Base-by-base conservation (phyloP, 2,888 invertebrate genomes). In the Fabriciana adippe region DNA sequence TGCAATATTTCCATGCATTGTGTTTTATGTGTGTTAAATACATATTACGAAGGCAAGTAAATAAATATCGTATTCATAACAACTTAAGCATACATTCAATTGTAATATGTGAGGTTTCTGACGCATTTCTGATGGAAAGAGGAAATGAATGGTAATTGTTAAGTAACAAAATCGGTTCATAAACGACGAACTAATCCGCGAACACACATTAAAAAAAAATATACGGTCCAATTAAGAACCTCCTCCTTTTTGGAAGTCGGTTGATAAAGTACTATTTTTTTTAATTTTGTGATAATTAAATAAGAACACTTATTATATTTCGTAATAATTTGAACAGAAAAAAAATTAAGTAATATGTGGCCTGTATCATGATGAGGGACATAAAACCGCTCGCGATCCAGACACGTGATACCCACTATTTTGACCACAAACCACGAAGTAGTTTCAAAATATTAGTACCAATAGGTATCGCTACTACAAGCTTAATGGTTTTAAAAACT, bases 401-500 rank as follows among this genome's bases (percentile, higher is more conserved):
- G 73, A 61, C 67, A 74, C 65, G 67, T 60, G 69, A 74, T 73
- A 73, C 71, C 47, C 65, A 67, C 41, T 56, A 67, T 64, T 70
- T 64, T 69, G 65, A 75, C 76, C 76, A 72, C 73, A 73, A 70
- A 74, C 74, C 74, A 69, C 73, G 71, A 73, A 65, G 79, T 83
- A 61, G 79, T 83, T 80, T 78, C 71, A 76, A 81, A 81, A 81
- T 83, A 85, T 80, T 79, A 82, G 80, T 82, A 85, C 66, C 64
- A 68, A 61, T 82, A 84, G 82, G 82, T 79, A 81, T 81, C 81
- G 89, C 88, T 87, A 87, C 89, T 90, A 89, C 89, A 89, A 87
- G 83, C 82, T 86, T 84, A 89, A 90, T 89, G 81, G 86, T 85
- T 88, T 84, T 83, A 84, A 88, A 87, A 90, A 90, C 87, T 90